Evolutionary conservation across 2,113 vertebrate species (phyloP).

Genomic region (Corythornis madagascariensis): DNA sequence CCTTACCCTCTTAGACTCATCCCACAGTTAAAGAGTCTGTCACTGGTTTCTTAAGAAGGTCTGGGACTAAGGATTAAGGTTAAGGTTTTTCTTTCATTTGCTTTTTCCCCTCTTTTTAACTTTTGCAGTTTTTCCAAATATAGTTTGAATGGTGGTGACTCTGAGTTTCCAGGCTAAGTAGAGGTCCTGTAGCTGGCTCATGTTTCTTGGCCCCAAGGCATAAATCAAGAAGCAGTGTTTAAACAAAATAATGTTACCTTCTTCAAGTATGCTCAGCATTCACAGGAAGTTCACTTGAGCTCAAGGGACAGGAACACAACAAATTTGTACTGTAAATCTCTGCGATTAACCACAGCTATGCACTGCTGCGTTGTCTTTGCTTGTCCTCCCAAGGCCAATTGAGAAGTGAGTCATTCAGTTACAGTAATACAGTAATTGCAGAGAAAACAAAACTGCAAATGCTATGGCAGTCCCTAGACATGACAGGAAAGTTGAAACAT

Average conservation of each 20-base stretch:
- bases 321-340: not conserved
- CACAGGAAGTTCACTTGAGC: not conserved
- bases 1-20: not conserved
- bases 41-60: not conserved
- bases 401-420: not conserved
- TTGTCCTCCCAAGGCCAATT: rapidly evolving
- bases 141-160: not conserved
- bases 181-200: not conserved
- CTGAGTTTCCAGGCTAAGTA: not conserved
- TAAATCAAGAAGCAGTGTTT: not conserved
- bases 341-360: not conserved
- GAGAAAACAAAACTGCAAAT: not conserved
- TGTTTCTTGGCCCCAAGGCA: not conserved
- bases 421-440: not conserved
- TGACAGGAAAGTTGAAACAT: not conserved
- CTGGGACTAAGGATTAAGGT: not conserved
- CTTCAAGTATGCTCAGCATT: not conserved
- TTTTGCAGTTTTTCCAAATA: not conserved
- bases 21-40: not conserved
- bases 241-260: not conserved
- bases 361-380: not conserved
- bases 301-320: not conserved
- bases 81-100: not conserved
- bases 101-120: not conserved
- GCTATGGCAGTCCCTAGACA: not conserved